Base-by-base conservation (phyloP, 2,888 invertebrate genomes). In the Carcina quercana region DNA sequence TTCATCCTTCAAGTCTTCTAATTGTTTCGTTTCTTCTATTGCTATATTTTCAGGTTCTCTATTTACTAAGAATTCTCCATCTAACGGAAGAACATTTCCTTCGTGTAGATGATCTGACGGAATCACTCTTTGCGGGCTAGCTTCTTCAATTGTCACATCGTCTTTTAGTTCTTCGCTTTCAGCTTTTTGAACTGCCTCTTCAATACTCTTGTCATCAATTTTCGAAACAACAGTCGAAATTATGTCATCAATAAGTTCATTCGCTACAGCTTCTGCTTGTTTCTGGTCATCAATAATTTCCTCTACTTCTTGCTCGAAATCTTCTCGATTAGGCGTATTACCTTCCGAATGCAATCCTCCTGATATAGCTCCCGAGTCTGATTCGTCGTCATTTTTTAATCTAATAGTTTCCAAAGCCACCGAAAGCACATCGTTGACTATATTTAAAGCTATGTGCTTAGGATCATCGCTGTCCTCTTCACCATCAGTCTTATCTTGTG, bases 371-470 rank as follows among this genome's bases (percentile, higher is more conserved):
- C 83, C 83, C 0, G 83, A 83, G 45, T 83, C 83, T 0, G 82
- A 69, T 32, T 83, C 83, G 19, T 82, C 79, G 28, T 83, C 83
- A 22, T 69, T 47, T 60, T 83, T 79, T 50, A 76, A 54, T 35
- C 67, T 64, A 2, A 85, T 79, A 11, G 74, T 75, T 45, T 83
- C 78, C 12, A 82, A 52, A 4, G 85, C 83, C 34, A 80, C 65
- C 13, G 74, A 72, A n/a, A 84, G 46, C 8, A 85, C 80, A 37
- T 86, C 83, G 37, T 85, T 80, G 3, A 86, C 83, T 19, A 84
- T 83, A 40, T 75, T 76, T 20, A 79, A 66, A 25, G 83, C 83
- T 32, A 80, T 67, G 35, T 70, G 62, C 43, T 79, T 75, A 3
- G 80, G 80, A 42, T 82, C 76, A 35, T 72, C 72, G 32, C 47